Evolutionary conservation across 1,140 invertebrate genomes (phyloP), one percentile per base, ranked within the genome.

Genomic region (Aphaenogaster rudis): DNA sequence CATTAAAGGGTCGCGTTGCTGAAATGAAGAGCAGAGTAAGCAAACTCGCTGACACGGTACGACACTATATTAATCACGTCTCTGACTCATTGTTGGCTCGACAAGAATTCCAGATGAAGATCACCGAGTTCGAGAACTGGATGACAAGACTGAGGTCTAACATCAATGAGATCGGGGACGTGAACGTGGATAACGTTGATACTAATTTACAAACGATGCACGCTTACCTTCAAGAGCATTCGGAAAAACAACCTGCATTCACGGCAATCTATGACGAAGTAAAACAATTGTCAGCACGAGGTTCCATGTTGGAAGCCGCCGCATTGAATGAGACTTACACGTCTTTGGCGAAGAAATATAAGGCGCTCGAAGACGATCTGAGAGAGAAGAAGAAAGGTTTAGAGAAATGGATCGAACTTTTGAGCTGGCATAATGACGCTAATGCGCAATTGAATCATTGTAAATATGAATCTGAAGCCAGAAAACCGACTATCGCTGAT

Each of bases 111-210:
- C 97, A 98, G 90, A 97, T 97, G 36, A 97, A 98, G 93, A 95
- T 99, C 66, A 96, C 97, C 13, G 97, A 97, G 88, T 98, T 99
- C 92, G 97, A 97, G 67, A 97, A 97, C 72, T 99, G 98, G 98
- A 97, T 99, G 94, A 97, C 97, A 63, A 96, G 97, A 77, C 96
- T 98, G 64, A 96, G 97, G 89, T 96, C 96, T 28, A 97, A 97
- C 90, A 96, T 98, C 28, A 96, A 97, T 61, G 97, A 98, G 89
- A 97, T 98, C 69, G 97, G 97, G 94, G 98, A 98, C 92, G 97
- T 99, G 17, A 97, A 97, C 92, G 96, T 97, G 2, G 97, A 98
- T 89, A 97, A 98, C 93, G 97, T 99, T 3, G 97, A 98, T 88
- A 96, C 97, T 0, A 97, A 97, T 63, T 93, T 98, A n/a, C 97